Evolutionary conservation across 2,888 invertebrate genomes (phyloP).

Genomic region (Anodontia alba): DNA sequence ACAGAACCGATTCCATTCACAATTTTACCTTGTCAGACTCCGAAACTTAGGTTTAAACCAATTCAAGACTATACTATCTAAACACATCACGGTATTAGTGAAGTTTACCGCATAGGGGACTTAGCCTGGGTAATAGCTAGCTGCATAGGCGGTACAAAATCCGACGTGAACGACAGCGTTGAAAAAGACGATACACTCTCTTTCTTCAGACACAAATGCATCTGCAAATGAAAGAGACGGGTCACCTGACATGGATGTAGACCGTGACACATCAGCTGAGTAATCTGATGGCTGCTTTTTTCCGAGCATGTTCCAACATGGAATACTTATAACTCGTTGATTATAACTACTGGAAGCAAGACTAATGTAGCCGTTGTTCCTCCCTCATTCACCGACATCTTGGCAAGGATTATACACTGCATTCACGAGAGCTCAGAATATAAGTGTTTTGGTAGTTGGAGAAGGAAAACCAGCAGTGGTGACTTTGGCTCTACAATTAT

Average conservation of each 20-base stretch:
- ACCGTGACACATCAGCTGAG: too few species aligned
- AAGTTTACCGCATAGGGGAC: constrained; percentile 14
- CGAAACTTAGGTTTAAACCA: background rate
- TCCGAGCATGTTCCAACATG: background rate
- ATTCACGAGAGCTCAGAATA: background rate
- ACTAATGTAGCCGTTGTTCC: constrained; percentile 7
- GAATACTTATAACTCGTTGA: constrained; percentile 1
- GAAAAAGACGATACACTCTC: too few species aligned
- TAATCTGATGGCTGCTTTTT: background rate
- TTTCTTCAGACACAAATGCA: too few species aligned
- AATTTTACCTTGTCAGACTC: background rate
- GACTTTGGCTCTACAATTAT: constrained; percentile 1
- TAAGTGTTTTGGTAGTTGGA: constrained; percentile 3
- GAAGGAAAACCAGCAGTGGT: background rate
- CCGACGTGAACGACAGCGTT: too few species aligned
- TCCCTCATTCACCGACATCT: constrained; percentile 1
- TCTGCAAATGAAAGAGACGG: too few species aligned
- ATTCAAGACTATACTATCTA: background rate
- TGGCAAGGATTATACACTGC: constrained; percentile 9
- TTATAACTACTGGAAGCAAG: background rate
- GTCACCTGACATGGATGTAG: too few species aligned
- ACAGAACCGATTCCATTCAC: background rate
- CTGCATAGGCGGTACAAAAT: background rate
- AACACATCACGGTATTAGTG: background rate
- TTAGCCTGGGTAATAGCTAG: constrained; percentile 7